Evolutionary conservation across 2,888 invertebrate genomes (phyloP).

Genomic region (Trissonchulus latispiculum): DNA sequence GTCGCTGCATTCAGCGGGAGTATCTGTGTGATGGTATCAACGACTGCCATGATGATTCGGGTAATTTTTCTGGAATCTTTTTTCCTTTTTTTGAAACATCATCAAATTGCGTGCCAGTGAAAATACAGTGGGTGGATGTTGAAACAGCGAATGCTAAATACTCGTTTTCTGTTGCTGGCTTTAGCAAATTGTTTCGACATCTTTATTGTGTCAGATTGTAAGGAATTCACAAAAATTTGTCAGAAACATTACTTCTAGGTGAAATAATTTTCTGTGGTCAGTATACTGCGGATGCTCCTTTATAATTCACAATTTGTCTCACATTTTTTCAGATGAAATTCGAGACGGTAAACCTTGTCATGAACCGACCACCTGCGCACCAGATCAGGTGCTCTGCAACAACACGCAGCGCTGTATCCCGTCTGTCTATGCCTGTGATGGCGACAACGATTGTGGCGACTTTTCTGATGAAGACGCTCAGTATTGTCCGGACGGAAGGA

Average conservation of each 20-base stretch:
- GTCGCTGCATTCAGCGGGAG: conserved; percentile 80
- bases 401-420: conserved; percentile 66
- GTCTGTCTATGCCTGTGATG: conserved; percentile 86
- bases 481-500: conserved; percentile 14
- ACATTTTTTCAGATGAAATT: conserved; percentile 16
- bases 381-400: conserved; percentile 34
- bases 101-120: too few species aligned
- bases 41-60: conserved; percentile 40
- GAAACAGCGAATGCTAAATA: too few species aligned
- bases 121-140: too few species aligned
- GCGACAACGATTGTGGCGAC: conserved; percentile 92
- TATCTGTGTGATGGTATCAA: conserved; percentile 86
- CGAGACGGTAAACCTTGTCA: conserved; percentile 18
- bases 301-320: too few species aligned
- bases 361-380: conserved; percentile 19
- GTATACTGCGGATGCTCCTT: too few species aligned
- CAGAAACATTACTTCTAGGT: not conserved
- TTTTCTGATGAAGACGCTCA: conserved; percentile 71
- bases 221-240: not conserved
- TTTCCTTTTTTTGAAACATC: too few species aligned
- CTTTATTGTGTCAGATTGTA: not conserved
- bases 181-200: too few species aligned
- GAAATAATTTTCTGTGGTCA: too few species aligned
- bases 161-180: too few species aligned
- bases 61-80: too few species aligned